Evolutionary conservation across 2,113 vertebrate genomes (phyloP), one percentile per base, ranked within the genome.

Genomic region (Alces alces): DNA sequence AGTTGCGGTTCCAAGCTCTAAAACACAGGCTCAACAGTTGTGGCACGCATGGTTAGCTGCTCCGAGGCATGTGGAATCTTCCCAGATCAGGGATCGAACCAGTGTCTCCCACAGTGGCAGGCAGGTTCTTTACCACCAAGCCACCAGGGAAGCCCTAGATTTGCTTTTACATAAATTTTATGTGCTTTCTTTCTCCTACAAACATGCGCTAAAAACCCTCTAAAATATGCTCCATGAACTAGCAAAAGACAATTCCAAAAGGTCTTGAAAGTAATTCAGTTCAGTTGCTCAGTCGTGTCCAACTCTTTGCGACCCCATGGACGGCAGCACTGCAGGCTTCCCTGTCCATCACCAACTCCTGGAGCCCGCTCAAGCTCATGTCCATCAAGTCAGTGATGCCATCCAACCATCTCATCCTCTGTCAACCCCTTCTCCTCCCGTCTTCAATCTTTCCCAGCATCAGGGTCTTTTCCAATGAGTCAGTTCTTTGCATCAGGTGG

Each of bases 181-280:
- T 23, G 30, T 83, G 36, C 39, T 92, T 83, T 86, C 15, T 64
- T 64, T 80, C 45, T 70, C 87, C 27, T 73, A 73, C 57, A 88
- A 84, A 95, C 30, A 45, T 57, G 13, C 83, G 23, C 30, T 36
- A 83, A 73, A 94, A 50, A 10, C 23, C 19, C 21, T 55, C 33
- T 73, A 91, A 91, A 88, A 85, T 73, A 93, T 45, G n/a, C 3
- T 43, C 28, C 28, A 57, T 30, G 86, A 95, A 91, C n/a, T 61
- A 91, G 73, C 15, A 43, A 58, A 95, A 85, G 47, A 17, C 61
- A 86, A 86, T n/a, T 57, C 13, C 45, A 86, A 61, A 87, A 85
- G 3, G 4, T 85, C 90, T 7, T 90, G 55, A 64, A 89, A 91
- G 86, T 27, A 30, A 39, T 70, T 39, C 19, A 70, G n/a, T 70